These are phyloP conservation scores for Chironomus tentans DNA, from an alignment of 2,888 invertebrate genomes.

Conservation along the genomic window DNA sequence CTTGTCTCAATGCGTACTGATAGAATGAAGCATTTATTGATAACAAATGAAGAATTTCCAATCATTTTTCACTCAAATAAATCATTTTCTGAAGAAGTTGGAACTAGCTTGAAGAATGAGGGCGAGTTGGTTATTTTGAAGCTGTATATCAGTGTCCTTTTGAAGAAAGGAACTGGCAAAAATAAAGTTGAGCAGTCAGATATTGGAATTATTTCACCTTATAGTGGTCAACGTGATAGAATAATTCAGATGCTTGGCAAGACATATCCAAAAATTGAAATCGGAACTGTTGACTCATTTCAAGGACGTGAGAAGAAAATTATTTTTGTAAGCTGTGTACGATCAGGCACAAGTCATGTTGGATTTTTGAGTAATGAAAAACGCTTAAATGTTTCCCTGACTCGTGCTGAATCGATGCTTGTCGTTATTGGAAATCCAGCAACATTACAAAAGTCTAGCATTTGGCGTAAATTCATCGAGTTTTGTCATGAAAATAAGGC, in stretches of 20 bases:
- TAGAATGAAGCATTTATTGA: neutral
- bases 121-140: neutral
- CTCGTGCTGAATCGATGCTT: neutral
- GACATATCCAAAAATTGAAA: neutral
- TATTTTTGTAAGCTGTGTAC: neutral
- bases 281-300: constrained; percentile 12
- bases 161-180: neutral
- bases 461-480: neutral
- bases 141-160: neutral
- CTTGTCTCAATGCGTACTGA: neutral
- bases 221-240: neutral
- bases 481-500: neutral
- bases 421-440: constrained; percentile 2
- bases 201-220: constrained; percentile 7
- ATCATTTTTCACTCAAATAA: neutral
- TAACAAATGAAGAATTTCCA: neutral
- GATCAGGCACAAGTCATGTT: neutral
- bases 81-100: neutral
- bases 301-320: constrained; percentile 12
- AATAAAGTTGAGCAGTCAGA: neutral
- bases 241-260: neutral
- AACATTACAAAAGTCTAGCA: neutral
- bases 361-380: constrained; percentile 13
- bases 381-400: constrained; percentile 4
- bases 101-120: neutral